Conservation (phyloP, 2,113 vertebrate genomes). For the Esox niger region DNA sequence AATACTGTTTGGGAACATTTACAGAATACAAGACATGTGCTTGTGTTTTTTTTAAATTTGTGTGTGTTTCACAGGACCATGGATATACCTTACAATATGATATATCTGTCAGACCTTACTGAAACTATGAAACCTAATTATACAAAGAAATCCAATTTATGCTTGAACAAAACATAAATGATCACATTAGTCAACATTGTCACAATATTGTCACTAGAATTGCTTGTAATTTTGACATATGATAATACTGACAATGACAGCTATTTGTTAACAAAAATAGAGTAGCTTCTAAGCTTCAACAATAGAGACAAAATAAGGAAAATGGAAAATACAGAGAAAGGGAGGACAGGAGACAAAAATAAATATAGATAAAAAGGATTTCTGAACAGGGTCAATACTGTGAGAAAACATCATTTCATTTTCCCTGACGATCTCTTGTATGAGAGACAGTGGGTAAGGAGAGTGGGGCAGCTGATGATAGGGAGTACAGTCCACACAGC, state of each 20-base stretch:
- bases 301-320: background rate
- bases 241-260: conserved; percentile 6
- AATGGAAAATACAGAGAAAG: background rate
- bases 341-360: background rate
- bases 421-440: background rate
- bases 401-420: background rate
- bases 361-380: background rate
- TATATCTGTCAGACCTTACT: no score
- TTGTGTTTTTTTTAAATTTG: background rate
- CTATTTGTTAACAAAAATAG: background rate
- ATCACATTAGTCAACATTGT: background rate
- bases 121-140: no score
- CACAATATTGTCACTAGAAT: background rate
- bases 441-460: background rate
- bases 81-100: no score
- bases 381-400: background rate
- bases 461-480: conserved; percentile 28
- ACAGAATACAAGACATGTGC: background rate
- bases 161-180: background rate
- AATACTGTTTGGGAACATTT: no score
- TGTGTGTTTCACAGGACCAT: background rate
- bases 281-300: background rate
- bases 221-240: conserved; percentile 12
- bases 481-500: conserved; percentile 32
- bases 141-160: no score